Evolutionary conservation across 2,888 invertebrate species (phyloP).

Genomic region (Theodoxus fluviatilis): DNA sequence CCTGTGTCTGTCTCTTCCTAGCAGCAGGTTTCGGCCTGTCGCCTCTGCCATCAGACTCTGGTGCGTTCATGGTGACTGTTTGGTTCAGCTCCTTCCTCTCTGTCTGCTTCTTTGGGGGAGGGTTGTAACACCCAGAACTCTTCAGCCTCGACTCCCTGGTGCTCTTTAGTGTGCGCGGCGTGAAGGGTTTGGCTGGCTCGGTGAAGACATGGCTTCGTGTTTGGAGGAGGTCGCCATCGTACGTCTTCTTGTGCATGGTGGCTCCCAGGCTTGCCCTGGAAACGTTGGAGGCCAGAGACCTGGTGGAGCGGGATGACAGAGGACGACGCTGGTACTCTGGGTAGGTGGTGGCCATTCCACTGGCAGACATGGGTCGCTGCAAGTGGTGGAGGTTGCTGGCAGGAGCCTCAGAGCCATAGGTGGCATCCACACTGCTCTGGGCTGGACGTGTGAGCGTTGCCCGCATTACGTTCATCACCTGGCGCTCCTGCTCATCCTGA

Average conservation of each 20-base stretch:
- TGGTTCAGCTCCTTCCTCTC: not conserved
- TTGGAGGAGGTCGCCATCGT: constrained; percentile 57
- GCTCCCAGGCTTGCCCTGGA: constrained; percentile 33
- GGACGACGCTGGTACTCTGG: constrained; percentile 3
- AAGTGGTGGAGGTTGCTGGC: constrained; percentile 10
- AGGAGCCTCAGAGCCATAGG: constrained; percentile 26
- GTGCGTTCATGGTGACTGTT: not conserved
- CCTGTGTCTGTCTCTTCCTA: constrained; percentile 20
- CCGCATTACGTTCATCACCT: constrained; percentile 50
- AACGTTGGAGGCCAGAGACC: constrained; percentile 33
- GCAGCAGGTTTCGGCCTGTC: constrained; percentile 19
- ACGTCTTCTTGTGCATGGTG: constrained; percentile 39
- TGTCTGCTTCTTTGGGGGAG: constrained; percentile 44
- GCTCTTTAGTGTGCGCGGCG: constrained; percentile 59
- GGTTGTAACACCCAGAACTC: constrained; percentile 58
- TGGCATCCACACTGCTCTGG: constrained; percentile 32
- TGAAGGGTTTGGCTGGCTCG: constrained; percentile 59
- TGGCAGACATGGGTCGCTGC: constrained; percentile 16
- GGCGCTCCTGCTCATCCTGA: constrained; percentile 51
- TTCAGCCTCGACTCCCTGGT: constrained; percentile 56
- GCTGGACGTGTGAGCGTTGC: constrained; percentile 42
- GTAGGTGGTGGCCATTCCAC: no score
- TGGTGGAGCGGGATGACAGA: constrained; percentile 27
- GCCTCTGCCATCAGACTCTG: not conserved
- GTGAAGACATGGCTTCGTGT: constrained; percentile 58